Conservation (phyloP, 2,797 vertebrate species). For the Pygocentrus nattereri region DNA sequence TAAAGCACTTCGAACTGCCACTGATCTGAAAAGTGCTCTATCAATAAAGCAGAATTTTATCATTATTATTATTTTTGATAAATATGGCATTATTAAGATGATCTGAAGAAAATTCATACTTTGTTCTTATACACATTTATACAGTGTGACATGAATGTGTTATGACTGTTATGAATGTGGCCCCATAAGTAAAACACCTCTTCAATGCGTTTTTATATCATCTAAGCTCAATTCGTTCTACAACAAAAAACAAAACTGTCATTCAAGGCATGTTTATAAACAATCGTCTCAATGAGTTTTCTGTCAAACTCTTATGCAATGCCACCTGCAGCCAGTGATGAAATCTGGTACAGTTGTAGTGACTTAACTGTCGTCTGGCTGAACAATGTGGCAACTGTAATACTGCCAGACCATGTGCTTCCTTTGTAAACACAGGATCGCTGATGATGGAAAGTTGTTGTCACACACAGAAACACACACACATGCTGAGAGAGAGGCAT, state of each 20-base stretch:
- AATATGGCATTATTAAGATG: too few species aligned
- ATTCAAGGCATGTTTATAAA: not conserved
- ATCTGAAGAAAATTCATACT: too few species aligned
- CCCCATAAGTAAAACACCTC: too few species aligned
- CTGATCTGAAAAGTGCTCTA: too few species aligned
- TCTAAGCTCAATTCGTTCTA: not conserved
- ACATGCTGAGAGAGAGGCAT: not conserved
- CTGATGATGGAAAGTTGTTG: conserved; percentile 14
- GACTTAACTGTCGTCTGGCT: not conserved
- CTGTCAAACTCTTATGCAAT: not conserved
- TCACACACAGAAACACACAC: conserved; percentile 1
- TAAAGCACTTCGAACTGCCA: too few species aligned
- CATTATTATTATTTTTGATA: too few species aligned
- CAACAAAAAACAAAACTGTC: not conserved
- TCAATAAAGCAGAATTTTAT: too few species aligned
- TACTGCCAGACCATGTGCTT: conserved; percentile 5
- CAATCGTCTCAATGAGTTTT: conserved; percentile 4
- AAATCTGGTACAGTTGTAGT: conserved; percentile 6
- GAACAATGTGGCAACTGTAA: conserved; percentile 27
- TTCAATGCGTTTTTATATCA: too few species aligned
- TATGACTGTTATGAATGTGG: too few species aligned
- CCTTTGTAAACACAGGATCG: conserved; percentile 1
- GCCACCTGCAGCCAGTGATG: conserved; percentile 23
- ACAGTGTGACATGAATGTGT: too few species aligned
- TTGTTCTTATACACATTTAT: too few species aligned